Evolutionary conservation across 2,113 vertebrate species (phyloP), one percentile per base, ranked within the genome.

Genomic region (Ellobius talpinus): DNA sequence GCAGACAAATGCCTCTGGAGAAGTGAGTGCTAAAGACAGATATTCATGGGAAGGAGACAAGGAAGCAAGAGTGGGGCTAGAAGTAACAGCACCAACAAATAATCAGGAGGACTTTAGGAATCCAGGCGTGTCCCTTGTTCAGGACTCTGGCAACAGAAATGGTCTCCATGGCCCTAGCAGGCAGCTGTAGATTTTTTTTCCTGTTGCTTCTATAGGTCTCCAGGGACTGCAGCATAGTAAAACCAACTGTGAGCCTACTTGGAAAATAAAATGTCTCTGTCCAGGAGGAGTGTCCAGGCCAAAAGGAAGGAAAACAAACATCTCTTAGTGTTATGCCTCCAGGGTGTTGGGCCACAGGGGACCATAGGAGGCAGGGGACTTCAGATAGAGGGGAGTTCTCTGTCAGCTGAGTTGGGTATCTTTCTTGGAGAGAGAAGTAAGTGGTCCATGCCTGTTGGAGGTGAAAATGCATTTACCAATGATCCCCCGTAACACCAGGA

Each of bases 1-100:
- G 98, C 91, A 98, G 98, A 98, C 97, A 98, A 98, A 98, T 97
- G 97, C 95, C 97, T 97, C 50, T 39, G 55, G 95, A 97, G 98
- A 45, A 96, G 70, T 79, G 97, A 98, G 82, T 86, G 97, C 97
- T 86, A 96, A 97, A 98, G 97, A 98, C 95, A 96, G 98, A 96
- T 85, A 91, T 5, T 73, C 93, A 47, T 17, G 16, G 47, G 45
- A 52, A 89, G 63, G 73, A 90, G 93, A 87, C 1, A 2, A 76
- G 36, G 73, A 50, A 42, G 61, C 0, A 7, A 81, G 74, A 6
- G 7, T 26, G 65, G 36, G 79, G 11, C 81, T 3, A 63, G 68
- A 96, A 96, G 79, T 63, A 95, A 65, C 73, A 61, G 55, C 23
- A 24, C 7, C 68, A 89, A 70, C 87, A 96, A 89, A 42, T 47